Evolutionary conservation across 2,797 vertebrate genomes (phyloP), one percentile per base, ranked within the genome.

Genomic region (Aulostomus chinensis): DNA sequence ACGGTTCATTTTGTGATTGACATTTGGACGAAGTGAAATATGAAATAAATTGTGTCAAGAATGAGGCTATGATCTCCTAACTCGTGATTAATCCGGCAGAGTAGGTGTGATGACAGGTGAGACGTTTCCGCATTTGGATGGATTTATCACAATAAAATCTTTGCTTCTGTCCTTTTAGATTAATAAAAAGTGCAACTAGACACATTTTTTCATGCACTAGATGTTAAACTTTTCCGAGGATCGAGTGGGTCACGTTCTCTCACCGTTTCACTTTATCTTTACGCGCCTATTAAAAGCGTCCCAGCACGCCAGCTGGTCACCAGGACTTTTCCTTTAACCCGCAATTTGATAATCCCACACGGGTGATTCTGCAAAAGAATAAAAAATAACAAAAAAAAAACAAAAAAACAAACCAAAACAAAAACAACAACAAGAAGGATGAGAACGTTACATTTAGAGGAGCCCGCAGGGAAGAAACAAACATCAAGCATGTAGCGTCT

Each of bases 1-100:
- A n/a, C n/a, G n/a, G 68, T 48, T 73, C 55, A 60, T 64, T 81
- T 66, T 36, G 42, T 71, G 73, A 83, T 61, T 81, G 77, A 77
- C 73, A 75, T 80, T 58, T 73, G 32, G 32, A 61, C 51, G 17
- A 54, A 56, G 32, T 63, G 29, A 73, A 67, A 80, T 64, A 18
- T 61, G 20, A 80, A 75, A 72, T 61, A 58, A 74, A 68, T 41
- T 65, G 34, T 30, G 33, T 39, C 37, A 47, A 32, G 46, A 36
- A 65, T 28, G 30, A 73, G 59, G 54, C 40, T 51, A 12, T 59
- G 68, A 69, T 66, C 73, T 58, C 30, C 9, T 28, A 40, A 39
- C 30, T 34, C 47, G 26, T n/a, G n/a, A n/a, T n/a, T n/a, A n/a
- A n/a, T n/a, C 42, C 4, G 35, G 34, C 14, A 9, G 35, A 34